Base-by-base conservation (phyloP, 2,888 invertebrate species). In the Perizoma affinitatum region DNA sequence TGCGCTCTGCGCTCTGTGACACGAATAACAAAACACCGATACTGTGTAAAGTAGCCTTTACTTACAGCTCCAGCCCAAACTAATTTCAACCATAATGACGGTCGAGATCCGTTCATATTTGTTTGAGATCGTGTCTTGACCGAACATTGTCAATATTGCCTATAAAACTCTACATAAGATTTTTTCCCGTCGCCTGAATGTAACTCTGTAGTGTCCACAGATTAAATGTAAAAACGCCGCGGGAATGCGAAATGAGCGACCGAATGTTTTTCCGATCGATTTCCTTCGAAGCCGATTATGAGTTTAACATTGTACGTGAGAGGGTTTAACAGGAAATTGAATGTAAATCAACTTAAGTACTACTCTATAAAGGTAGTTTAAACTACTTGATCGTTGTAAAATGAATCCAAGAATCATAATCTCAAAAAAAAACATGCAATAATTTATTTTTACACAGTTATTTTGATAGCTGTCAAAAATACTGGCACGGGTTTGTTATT, bases 1-100 rank as follows among this genome's bases (percentile, higher is more conserved):
- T 82, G 82, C 38, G n/a, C n/a, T n/a, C 36, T 6, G 36, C 82
- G 70, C 76, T 77, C 83, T 83, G 85, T 81, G 85, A 70, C 68
- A 68, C 42, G 87, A 80, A 86, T 88, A 65, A 54, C 76, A 77
- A 88, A n/a, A 66, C 62, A 54, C 66, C 43, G 22, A 22, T 10
- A 42, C 40, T 47, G 59, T 53, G 49, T 35, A 33, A 33, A 46
- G 22, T 48, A 36, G 10, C 58, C 35, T 36, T 54, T 63, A 48
- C 53, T 40, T 22, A 6, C 49, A 7, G 34, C 5, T 10, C n/a
- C 50, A 47, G 11, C 4, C 5, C 54, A 10, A n/a, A 6, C 48
- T n/a, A 59, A 56, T 34, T n/a, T 45, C 10, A 53, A 74, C 66
- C 59, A 59, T 77, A 71, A 5, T 7, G 4, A 0, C 0, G 4